phyloP scores from a whole-genome alignment of 2,797 vertebrate species.

The Cacajao melanocephalus region DNA sequence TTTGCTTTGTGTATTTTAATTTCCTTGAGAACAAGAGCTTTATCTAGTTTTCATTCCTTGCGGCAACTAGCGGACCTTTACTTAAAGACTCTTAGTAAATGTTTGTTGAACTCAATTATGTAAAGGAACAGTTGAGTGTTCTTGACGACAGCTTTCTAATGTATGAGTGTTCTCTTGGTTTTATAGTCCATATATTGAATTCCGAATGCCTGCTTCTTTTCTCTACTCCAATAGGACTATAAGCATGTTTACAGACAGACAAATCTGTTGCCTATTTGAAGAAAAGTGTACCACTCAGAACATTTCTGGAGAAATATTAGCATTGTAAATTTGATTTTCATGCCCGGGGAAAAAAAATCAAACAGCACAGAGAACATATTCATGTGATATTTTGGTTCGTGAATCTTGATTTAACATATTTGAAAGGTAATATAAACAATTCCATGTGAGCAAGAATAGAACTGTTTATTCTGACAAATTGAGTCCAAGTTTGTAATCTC shows the following conservation, averaged over 20 bases:
- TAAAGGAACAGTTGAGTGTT: constrained; percentile 32
- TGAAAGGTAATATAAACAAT: constrained; percentile 27
- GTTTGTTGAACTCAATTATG: constrained; percentile 45
- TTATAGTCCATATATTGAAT: constrained; percentile 20
- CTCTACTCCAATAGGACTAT: background rate
- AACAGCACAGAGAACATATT: background rate
- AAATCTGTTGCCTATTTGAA: constrained; percentile 53
- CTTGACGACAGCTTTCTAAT: constrained; percentile 45
- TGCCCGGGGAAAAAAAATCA: background rate
- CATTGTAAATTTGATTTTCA: constrained; percentile 63
- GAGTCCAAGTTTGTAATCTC: background rate
- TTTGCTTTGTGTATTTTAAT: constrained; percentile 22
- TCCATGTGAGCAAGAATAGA: background rate
- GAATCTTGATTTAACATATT: constrained; percentile 14
- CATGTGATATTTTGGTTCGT: constrained; percentile 23
- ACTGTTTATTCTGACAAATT: constrained; percentile 13
- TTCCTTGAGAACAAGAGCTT: background rate
- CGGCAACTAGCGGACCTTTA: background rate
- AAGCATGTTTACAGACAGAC: constrained; percentile 47
- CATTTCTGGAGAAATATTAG: constrained; percentile 49
- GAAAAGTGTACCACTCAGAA: constrained; percentile 48
- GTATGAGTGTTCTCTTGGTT: background rate
- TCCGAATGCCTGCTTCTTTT: constrained; percentile 13
- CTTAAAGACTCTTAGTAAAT: constrained; percentile 12
- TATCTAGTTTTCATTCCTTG: constrained; percentile 19